phyloP scores from a whole-genome alignment of 2,113 vertebrate species.

The Chelonoidis abingdonii region DNA sequence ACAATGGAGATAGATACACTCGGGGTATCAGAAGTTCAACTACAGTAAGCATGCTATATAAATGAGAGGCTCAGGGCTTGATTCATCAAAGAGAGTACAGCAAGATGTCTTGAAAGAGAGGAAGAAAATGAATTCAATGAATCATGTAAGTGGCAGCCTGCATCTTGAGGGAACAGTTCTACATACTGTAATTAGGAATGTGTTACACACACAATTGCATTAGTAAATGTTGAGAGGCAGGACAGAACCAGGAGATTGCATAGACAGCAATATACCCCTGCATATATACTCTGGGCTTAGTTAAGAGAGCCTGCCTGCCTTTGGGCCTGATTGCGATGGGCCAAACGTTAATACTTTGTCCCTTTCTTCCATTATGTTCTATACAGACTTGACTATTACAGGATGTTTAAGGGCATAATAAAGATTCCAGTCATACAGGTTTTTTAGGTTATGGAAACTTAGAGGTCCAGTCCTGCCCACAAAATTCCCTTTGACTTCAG shows the following conservation, averaged over 20 bases:
- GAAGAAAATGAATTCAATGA: constrained; percentile 57
- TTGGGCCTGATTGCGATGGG: background rate
- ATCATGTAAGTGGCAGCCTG: constrained; percentile 51
- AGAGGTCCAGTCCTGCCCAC: background rate
- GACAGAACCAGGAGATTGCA: background rate
- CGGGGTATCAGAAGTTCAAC: background rate
- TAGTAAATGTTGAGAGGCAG: background rate
- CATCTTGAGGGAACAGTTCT: constrained; percentile 45
- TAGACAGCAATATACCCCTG: background rate
- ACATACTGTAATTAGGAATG: constrained; percentile 46
- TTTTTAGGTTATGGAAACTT: background rate
- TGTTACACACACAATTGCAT: constrained; percentile 12
- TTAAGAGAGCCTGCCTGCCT: background rate
- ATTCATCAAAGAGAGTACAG: constrained; percentile 31
- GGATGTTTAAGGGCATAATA: background rate
- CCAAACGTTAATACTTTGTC: background rate
- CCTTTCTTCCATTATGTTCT: background rate
- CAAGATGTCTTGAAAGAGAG: constrained; percentile 51
- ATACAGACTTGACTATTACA: background rate
- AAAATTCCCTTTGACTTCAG: background rate
- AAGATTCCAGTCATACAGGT: background rate
- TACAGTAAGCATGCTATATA: background rate
- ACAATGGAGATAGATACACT: background rate
- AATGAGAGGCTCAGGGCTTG: constrained; percentile 24
- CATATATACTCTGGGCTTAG: background rate